phyloP scores from a whole-genome alignment of 92 coral and sea anemone species.

The Porites lobata region DNA sequence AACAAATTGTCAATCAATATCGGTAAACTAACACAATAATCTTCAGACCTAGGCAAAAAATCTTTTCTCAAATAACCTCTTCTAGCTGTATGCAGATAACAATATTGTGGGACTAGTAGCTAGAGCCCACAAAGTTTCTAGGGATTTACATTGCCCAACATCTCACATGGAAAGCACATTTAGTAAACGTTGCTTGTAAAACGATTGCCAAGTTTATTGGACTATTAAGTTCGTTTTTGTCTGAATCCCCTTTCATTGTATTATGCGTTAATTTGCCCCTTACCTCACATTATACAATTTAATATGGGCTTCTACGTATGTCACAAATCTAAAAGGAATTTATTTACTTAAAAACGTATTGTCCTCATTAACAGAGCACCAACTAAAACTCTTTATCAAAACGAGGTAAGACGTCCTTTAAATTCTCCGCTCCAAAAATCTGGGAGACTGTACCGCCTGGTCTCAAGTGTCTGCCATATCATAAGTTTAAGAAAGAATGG shows the following conservation, averaged over 20 bases:
- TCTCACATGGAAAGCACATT: neutral
- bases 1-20: slow-evolving; percentile 23
- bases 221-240: neutral
- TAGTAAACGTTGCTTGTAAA: neutral
- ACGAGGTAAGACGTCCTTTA: neutral
- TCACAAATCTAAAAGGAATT: neutral
- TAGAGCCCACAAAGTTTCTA: slow-evolving; percentile 14
- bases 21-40: slow-evolving; percentile 49
- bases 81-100: neutral
- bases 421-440: no score
- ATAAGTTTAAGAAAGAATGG: no score
- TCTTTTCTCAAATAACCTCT: neutral
- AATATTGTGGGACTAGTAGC: slow-evolving; percentile 14
- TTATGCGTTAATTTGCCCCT: neutral
- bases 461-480: no score
- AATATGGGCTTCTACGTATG: slow-evolving; percentile 9
- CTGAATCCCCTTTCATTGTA: neutral
- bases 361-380: neutral
- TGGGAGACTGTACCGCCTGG: no score
- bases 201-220: neutral
- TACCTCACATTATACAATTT: neutral
- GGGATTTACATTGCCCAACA: slow-evolving; percentile 19
- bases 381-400: neutral
- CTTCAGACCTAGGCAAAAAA: slow-evolving; percentile 46
- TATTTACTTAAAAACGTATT: neutral